Evolutionary conservation across 2,888 invertebrate genomes (phyloP), one percentile per base, ranked within the genome.

Genomic region (Lamellibrachia satsuma): DNA sequence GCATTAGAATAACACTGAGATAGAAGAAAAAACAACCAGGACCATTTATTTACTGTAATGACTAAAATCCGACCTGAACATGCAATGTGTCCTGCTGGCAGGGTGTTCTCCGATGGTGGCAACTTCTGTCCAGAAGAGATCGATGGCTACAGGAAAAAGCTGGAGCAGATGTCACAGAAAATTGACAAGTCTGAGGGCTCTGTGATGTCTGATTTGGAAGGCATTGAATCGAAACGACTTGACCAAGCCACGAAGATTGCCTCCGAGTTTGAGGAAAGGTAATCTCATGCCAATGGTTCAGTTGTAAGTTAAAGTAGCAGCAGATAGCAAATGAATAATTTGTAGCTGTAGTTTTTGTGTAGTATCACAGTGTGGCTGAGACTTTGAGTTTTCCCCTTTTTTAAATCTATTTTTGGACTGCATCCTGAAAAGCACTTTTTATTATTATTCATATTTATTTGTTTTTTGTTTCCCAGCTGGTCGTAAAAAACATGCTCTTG

Each of bases 61-160:
- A 92, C 39, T 52, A 91, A 52, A 52, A 7, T 9, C 22, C 22
- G 15, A 92, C 3, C 60, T 52, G 39, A 91, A 3, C 27, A 51
- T 7, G 7, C 11, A 51, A 11, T 51, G 51, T 22, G 93, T 39
- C 75, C n/a, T 75, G 75, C 75, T 75, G 75, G 22, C 75, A 96
- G 96, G 93, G 93, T 96, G 52, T 96, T 96, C 94, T 96, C 96
- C 92, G 96, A 96, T 93, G 96, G 96, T 92, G 96, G 96, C 51
- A 96, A 96, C 93, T 96, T 96, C 93, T 96, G 96, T 93, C 96
- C 96, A 0, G 96, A 96, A 93, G 96, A 96, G 94, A 96, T 96
- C 57, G 96, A 96, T 27, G 95, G 95, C 39, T 96, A 96, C 93
- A 94, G 96, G 75, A 96, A 96, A 93, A 94, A 95, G 39, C 94